Percentiles rank a stretch among this genome's conserved stretches.
Conservation (phyloP, 53 echinoderm and acorn worm genomes). For the Paracentrotus lividus region DNA sequence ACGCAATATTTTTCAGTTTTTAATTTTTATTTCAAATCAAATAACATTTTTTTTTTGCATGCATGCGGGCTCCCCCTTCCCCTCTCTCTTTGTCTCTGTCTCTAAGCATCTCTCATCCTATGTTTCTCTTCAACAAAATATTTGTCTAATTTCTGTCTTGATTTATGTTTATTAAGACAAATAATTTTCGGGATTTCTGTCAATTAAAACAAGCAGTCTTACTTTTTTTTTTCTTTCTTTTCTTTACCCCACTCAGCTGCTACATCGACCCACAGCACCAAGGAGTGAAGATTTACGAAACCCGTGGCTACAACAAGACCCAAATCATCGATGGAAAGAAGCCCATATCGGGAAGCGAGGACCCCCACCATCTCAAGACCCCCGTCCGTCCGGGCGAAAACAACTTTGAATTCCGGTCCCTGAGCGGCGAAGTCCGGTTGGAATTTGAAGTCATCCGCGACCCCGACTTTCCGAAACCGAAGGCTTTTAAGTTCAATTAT, state of each 20-base stretch:
- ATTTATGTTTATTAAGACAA: too few species aligned
- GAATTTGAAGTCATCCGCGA: conserved; percentile 84
- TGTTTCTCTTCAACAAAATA: too few species aligned
- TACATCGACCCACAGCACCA: conserved; percentile 95
- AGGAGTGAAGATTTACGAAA: conserved; percentile 91
- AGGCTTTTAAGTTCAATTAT: conserved; percentile 99
- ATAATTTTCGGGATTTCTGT: too few species aligned
- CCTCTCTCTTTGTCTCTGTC: too few species aligned
- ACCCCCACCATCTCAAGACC: conserved; percentile 85
- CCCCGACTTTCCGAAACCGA: conserved; percentile 73
- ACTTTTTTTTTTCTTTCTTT: background rate
- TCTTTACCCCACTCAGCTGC: conserved; percentile 76
- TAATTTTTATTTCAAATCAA: too few species aligned
- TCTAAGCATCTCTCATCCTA: too few species aligned
- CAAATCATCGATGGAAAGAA: conserved; percentile 89
- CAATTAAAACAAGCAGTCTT: too few species aligned
- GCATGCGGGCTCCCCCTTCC: too few species aligned
- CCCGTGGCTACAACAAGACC: conserved; percentile 79
- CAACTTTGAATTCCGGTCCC: conserved; percentile 97
- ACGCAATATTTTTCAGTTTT: too few species aligned
- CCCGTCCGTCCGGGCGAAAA: conserved; percentile 91
- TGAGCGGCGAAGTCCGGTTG: conserved; percentile 85
- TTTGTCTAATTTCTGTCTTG: too few species aligned
- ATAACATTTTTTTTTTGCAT: too few species aligned
- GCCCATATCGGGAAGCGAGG: conserved; percentile 82